Evolutionary conservation across 2,888 invertebrate species (phyloP), one percentile per base, ranked within the genome.

Genomic region (Antheraea assamensis): DNA sequence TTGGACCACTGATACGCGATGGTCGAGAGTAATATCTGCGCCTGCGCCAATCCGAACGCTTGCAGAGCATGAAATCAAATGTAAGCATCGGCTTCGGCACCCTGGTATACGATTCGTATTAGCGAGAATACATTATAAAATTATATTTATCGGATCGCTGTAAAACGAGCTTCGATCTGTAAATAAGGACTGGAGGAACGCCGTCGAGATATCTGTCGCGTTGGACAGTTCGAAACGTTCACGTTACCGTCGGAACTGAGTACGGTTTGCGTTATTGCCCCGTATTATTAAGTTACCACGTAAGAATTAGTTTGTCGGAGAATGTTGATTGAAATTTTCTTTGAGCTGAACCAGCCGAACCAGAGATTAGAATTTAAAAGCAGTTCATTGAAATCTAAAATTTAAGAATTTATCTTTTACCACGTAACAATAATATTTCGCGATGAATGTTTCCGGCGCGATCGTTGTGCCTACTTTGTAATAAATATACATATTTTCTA

Each of bases 211-310:
- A 85, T 88, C 88, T 88, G 89, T 88, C 90, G 89, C 86, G 84
- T 82, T 88, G 90, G 89, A 88, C 89, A 90, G 87, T 88, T 83
- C 80, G 80, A 82, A 70, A 64, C 47, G 70, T 61, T 74, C 71
- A 64, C 72, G 74, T 93, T 93, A 93, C 93, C 93, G 90, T 90
- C 88, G 85, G 86, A 88, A 89, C 87, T 90, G 90, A 91, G 86
- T 88, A 85, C 88, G 86, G 87, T 88, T 89, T 90, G 89, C 90
- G 88, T 90, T 91, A 92, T 92, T 92, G 92, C 90, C 92, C 93
- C 89, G 89, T 93, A 93, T 93, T 87, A 77, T 93, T 93, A 94
- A 94, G 94, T 94, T 94, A 94, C 94, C 94, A 93, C 85, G 87
- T 94, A 93, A 93, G 93, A 91, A 90, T 92, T 93, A 93, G 92